Evolutionary conservation across 2,797 vertebrate species (phyloP).

Genomic region (Pipistrellus pipistrellus): DNA sequence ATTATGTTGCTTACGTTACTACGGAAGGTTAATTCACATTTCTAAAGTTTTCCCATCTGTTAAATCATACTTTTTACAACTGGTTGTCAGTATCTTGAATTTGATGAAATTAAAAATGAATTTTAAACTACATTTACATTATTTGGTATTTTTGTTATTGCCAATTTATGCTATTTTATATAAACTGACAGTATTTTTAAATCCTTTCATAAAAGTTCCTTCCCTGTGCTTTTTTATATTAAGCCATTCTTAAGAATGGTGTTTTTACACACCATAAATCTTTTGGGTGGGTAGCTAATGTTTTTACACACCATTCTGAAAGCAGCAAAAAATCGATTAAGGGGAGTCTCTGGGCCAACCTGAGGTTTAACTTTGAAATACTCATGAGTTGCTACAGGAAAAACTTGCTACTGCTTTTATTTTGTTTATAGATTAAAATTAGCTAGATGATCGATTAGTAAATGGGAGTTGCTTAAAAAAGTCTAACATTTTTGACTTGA

Average conservation of each 20-base stretch:
- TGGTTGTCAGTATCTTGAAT: slow-evolving; percentile 48
- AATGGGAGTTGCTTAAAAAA: slow-evolving; percentile 50
- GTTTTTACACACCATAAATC: too few species aligned
- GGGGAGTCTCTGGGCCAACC: not conserved
- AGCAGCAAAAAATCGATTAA: slow-evolving; percentile 27
- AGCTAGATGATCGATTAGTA: slow-evolving; percentile 38
- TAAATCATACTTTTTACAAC: not conserved
- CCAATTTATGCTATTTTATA: slow-evolving; percentile 15
- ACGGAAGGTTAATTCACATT: not conserved
- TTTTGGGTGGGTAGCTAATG: too few species aligned
- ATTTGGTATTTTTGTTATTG: slow-evolving; percentile 60
- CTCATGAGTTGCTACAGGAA: slow-evolving; percentile 10
- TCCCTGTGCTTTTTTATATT: slow-evolving; percentile 59
- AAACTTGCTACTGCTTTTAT: slow-evolving; percentile 27
- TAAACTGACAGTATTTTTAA: not conserved
- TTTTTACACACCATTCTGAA: not conserved
- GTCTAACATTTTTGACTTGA: slow-evolving; percentile 49
- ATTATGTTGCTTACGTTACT: not conserved
- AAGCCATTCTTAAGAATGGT: slow-evolving; percentile 11
- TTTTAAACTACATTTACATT: slow-evolving; percentile 57
- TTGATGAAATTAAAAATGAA: too few species aligned
- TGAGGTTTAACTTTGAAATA: slow-evolving; percentile 35
- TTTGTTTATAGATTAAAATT: slow-evolving; percentile 59
- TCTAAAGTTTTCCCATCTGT: not conserved
- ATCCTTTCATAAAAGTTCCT: slow-evolving; percentile 28